Percentiles rank a stretch among this genome's conserved stretches.
Conservation (phyloP, 2,888 invertebrate species). For the Ligdia adustata region DNA sequence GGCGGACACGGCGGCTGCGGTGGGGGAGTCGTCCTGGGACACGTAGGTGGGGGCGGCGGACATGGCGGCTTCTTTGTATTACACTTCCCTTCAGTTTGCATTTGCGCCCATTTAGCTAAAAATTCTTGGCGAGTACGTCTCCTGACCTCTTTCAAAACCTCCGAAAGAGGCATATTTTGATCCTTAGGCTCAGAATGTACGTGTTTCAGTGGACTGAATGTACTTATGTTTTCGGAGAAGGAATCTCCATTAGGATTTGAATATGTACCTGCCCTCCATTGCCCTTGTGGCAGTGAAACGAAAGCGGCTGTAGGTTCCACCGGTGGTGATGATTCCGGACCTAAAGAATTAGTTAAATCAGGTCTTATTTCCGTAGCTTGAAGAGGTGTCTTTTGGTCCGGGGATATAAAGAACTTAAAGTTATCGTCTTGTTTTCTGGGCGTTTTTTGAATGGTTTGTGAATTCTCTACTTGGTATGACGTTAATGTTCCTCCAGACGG, state of each 20-base stretch:
- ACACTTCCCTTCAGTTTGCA: constrained; percentile 38
- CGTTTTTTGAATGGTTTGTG: not conserved
- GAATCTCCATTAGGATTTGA: not conserved
- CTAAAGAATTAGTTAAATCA: not conserved
- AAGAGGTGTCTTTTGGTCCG: not conserved
- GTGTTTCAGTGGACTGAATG: not conserved
- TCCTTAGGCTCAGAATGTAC: constrained; percentile 9
- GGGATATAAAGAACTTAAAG: too few relatives aligned
- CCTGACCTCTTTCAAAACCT: constrained; percentile 54
- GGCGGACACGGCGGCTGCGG: constrained; percentile 34
- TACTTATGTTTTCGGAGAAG: too few relatives aligned
- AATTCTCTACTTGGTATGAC: not conserved
- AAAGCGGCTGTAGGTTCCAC: constrained; percentile 7
- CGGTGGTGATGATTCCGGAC: not conserved
- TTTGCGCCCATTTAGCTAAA: constrained; percentile 19
- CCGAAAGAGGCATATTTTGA: constrained; percentile 46
- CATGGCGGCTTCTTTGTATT: constrained; percentile 36
- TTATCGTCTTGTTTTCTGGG: not conserved
- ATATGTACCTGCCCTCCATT: constrained; percentile 1
- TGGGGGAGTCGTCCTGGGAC: constrained; percentile 37
- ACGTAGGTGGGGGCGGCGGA: constrained; percentile 39
- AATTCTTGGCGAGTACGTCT: constrained; percentile 45
- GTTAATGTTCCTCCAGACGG: not conserved
- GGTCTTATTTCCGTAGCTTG: constrained; percentile 1
- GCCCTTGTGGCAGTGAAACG: constrained; percentile 27